Percentiles rank a stretch among this genome's conserved stretches.
Conservation (phyloP, 2,888 invertebrate genomes). For the Drosophila ustulata region DNA sequence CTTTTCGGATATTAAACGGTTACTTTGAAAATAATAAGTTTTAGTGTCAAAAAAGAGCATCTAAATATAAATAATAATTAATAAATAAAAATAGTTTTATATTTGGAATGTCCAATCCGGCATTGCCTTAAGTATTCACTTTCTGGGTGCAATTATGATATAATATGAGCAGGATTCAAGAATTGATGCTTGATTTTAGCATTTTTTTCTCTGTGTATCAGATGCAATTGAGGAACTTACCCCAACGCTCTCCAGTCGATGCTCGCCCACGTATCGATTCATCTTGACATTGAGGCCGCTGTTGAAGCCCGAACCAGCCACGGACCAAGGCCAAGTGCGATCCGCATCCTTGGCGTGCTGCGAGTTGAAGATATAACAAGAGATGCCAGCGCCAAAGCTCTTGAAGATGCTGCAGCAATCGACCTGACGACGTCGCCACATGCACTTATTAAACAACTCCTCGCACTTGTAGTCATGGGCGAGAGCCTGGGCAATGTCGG, state of each 20-base stretch:
- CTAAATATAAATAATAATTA: too few relatives aligned
- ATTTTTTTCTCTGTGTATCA: too few relatives aligned
- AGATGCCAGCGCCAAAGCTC: conserved; percentile 14
- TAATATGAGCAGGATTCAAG: too few relatives aligned
- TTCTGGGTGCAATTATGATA: too few relatives aligned
- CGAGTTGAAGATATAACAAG: conserved; percentile 68
- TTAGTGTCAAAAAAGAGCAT: too few relatives aligned
- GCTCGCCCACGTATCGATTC: conserved; percentile 32
- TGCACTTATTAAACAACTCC: conserved; percentile 63
- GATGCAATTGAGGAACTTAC: conserved; percentile 45
- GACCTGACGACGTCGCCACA: conserved; percentile 59
- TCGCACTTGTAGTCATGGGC: conserved; percentile 46
- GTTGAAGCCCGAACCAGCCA: conserved; percentile 55
- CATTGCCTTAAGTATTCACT: too few relatives aligned
- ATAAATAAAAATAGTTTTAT: too few relatives aligned
- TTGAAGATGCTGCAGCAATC: conserved; percentile 71
- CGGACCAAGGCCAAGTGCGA: conserved; percentile 74
- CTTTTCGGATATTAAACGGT: too few relatives aligned
- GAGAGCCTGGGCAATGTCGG: conserved; percentile 23
- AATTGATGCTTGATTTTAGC: too few relatives aligned
- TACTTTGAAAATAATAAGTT: too few relatives aligned
- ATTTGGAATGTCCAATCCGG: too few relatives aligned
- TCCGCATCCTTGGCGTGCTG: conserved; percentile 26
- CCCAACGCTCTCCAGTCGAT: conserved; percentile 39
- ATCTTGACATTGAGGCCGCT: conserved; percentile 64